phyloP scores from a whole-genome alignment of 2,797 vertebrate genomes.

The Cynodonichthys magdalenae region DNA sequence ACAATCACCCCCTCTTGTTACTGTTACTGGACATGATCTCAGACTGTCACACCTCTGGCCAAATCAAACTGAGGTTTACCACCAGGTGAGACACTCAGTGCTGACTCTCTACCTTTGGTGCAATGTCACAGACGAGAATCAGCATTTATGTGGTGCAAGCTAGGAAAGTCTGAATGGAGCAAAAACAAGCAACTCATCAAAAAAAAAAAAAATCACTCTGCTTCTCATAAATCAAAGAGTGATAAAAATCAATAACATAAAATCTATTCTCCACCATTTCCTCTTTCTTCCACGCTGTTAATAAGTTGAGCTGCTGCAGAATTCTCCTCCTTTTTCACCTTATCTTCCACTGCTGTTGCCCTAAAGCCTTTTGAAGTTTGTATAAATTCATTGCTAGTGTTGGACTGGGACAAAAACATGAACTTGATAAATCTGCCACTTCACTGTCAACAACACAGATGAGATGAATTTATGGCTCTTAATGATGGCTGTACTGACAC shows the following conservation, averaged over 20 bases:
- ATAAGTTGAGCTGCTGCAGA: slow-evolving; percentile 43
- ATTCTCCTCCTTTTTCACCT: slow-evolving; percentile 27
- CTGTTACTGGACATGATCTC: slow-evolving; percentile 19
- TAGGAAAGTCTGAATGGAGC: slow-evolving; percentile 27
- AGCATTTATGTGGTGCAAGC: slow-evolving; percentile 23
- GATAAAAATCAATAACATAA: slow-evolving; percentile 45
- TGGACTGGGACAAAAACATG: no score
- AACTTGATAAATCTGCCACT: no score
- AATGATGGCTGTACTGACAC: slow-evolving; percentile 23
- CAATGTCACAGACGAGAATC: slow-evolving; percentile 35
- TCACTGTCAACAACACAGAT: slow-evolving; percentile 15
- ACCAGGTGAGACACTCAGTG: slow-evolving; percentile 51
- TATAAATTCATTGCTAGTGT: slow-evolving; percentile 10
- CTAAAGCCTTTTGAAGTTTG: slow-evolving; percentile 14
- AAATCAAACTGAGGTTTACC: slow-evolving; percentile 24
- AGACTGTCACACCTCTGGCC: not conserved
- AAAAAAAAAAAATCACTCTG: slow-evolving; percentile 13
- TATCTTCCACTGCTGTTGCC: slow-evolving; percentile 33
- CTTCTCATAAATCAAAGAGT: slow-evolving; percentile 51
- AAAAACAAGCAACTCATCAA: slow-evolving; percentile 19
- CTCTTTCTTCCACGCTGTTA: slow-evolving; percentile 47
- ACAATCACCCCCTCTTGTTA: slow-evolving; percentile 19
- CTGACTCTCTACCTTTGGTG: slow-evolving; percentile 21
- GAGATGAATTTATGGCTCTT: slow-evolving; percentile 37
- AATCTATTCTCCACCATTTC: slow-evolving; percentile 53